A percentile compares a stretch with the other conserved stretches of the same genome.
Evolutionary conservation across 2,888 invertebrate genomes (phyloP).

Genomic region (Drosophila atripex): DNA sequence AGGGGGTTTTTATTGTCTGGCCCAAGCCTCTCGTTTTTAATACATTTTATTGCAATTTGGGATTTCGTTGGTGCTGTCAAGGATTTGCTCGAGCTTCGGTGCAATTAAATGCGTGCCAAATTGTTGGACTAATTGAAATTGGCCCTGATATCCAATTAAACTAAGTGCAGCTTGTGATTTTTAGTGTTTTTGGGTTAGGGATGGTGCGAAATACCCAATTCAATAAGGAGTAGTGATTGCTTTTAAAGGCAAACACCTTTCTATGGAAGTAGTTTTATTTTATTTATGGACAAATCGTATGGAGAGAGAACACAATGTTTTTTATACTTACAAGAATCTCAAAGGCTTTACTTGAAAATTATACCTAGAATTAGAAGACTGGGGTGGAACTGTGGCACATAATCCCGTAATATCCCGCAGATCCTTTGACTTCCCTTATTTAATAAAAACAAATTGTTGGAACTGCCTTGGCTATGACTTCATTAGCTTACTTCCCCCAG

Average conservation of each 20-base stretch:
- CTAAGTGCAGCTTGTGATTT: constrained; percentile 59
- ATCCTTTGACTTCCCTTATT: background rate
- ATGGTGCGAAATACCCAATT: constrained; percentile 21
- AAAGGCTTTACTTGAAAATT: no score
- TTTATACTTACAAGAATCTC: no score
- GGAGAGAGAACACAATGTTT: no score
- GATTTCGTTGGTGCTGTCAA: constrained; percentile 40
- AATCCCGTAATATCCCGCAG: no score
- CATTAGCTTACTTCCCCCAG: constrained; percentile 20
- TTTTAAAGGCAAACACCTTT: background rate
- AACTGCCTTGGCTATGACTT: constrained; percentile 34
- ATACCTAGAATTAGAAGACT: no score
- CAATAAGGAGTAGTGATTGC: background rate
- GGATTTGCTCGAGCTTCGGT: constrained; percentile 44
- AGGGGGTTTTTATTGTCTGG: constrained; percentile 52
- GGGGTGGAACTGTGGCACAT: no score
- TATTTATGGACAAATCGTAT: background rate
- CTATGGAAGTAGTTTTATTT: background rate
- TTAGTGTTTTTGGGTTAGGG: background rate
- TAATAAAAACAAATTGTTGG: constrained; percentile 13
- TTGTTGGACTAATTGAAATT: constrained; percentile 73
- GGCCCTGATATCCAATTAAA: constrained; percentile 66
- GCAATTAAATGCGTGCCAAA: constrained; percentile 74
- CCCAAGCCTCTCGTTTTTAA: constrained; percentile 68
- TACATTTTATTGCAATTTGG: constrained; percentile 76